Conservation (phyloP, 2,797 vertebrate genomes). For the Parauchenoglanis punctatus region DNA sequence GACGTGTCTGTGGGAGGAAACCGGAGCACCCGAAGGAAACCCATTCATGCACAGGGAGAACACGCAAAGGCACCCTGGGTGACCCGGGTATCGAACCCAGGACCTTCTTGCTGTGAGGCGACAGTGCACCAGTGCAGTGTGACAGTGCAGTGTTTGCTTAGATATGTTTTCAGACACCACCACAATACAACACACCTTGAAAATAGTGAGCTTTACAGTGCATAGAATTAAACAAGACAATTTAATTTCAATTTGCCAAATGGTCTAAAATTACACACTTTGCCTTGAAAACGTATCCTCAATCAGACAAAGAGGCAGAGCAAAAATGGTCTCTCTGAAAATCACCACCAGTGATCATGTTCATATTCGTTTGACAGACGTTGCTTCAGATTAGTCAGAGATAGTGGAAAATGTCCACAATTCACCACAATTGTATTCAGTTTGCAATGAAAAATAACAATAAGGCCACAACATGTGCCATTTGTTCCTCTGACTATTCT, state of each 20-base stretch:
- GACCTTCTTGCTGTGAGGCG: no score
- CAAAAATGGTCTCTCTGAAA: neutral
- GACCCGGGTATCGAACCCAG: no score
- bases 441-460: neutral
- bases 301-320: no score
- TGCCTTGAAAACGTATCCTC: neutral
- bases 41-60: no score
- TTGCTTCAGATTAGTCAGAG: neutral
- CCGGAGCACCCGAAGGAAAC: no score
- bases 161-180: neutral
- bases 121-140: no score
- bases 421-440: neutral
- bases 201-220: neutral
- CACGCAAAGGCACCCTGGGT: no score
- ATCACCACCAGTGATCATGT: neutral
- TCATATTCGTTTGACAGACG: neutral
- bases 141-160: no score
- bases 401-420: neutral
- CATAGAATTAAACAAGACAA: neutral
- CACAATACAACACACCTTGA: neutral
- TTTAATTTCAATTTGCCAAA: neutral
- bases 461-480: no score
- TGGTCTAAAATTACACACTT: neutral
- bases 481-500: neutral
- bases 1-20: no score